A percentile compares a stretch with the other conserved stretches of the same genome.
Evolutionary conservation across 1,140 invertebrate species (phyloP).

Genomic region (Phthorimaea operculella): DNA sequence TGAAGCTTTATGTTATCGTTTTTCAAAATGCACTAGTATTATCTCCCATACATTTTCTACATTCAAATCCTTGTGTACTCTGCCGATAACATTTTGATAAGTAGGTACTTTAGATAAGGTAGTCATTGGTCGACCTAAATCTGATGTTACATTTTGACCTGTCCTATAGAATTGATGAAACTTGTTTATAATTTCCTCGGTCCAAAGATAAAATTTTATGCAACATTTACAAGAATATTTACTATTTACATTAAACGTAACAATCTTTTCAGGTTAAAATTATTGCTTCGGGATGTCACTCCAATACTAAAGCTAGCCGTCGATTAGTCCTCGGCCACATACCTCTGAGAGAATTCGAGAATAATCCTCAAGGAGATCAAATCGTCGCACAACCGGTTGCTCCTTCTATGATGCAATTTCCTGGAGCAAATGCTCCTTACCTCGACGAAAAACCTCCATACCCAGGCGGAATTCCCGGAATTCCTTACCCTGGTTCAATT

Average conservation of each 20-base stretch:
- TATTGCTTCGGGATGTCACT: conserved; percentile 67
- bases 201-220: not conserved
- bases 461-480: conserved; percentile 13
- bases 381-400: conserved; percentile 21
- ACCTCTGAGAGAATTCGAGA: conserved; percentile 59
- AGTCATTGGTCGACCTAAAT: no score
- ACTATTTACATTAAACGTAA: not conserved
- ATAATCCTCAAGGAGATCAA: conserved; percentile 38
- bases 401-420: not conserved
- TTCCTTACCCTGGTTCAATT: conserved; percentile 1
- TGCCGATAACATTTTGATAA: no score
- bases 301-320: conserved; percentile 68
- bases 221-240: no score
- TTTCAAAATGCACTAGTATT: no score
- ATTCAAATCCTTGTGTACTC: no score
- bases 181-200: no score
- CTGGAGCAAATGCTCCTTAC: conserved; percentile 13
- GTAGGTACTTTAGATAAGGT: no score
- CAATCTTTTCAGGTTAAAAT: conserved; percentile 49
- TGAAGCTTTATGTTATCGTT: no score
- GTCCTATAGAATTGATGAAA: no score
- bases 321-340: conserved; percentile 74
- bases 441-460: conserved; percentile 18
- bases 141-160: no score
- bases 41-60: no score